Evolutionary conservation across 1,140 invertebrate genomes (phyloP).

Genomic region (Trichomalopsis sarcophagae): DNA sequence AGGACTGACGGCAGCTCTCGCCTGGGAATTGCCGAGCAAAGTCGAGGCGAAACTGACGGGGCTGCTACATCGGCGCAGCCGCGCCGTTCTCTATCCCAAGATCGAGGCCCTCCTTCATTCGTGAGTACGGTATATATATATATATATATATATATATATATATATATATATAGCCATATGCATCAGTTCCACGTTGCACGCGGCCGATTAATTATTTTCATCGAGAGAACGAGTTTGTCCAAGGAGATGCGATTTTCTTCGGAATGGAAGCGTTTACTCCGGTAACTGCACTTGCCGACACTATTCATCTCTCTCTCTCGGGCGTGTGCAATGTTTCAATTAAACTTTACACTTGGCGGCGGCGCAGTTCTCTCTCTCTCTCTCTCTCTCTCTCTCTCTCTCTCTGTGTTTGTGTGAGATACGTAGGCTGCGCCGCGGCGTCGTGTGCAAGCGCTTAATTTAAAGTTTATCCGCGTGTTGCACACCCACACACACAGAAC

Average conservation of each 20-base stretch:
- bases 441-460: conserved; percentile 22
- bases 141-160: too few relatives aligned
- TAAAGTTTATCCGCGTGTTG: conserved; percentile 33
- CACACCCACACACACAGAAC: conserved; percentile 72
- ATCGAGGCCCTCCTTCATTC: conserved; percentile 72
- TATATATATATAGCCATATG: too few relatives aligned
- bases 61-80: conserved; percentile 66
- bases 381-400: too few relatives aligned
- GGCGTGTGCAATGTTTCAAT: conserved; percentile 60
- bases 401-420: too few relatives aligned
- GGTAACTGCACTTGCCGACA: neutral
- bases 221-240: neutral
- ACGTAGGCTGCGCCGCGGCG: neutral
- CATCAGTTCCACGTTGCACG: too few relatives aligned
- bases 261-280: conserved; percentile 55
- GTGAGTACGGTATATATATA: conserved; percentile 60
- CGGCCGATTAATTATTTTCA: neutral
- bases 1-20: conserved; percentile 72
- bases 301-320: conserved; percentile 21
- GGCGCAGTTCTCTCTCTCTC: too few relatives aligned
- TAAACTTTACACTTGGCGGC: conserved; percentile 61
- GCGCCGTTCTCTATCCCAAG: conserved; percentile 71
- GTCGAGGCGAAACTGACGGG: conserved; percentile 64
- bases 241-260: conserved; percentile 32
- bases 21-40: conserved; percentile 73